Percentiles rank a stretch among this genome's conserved stretches.
phyloP scores from a whole-genome alignment of 1,140 invertebrate genomes.

The Philaenus spumarius region DNA sequence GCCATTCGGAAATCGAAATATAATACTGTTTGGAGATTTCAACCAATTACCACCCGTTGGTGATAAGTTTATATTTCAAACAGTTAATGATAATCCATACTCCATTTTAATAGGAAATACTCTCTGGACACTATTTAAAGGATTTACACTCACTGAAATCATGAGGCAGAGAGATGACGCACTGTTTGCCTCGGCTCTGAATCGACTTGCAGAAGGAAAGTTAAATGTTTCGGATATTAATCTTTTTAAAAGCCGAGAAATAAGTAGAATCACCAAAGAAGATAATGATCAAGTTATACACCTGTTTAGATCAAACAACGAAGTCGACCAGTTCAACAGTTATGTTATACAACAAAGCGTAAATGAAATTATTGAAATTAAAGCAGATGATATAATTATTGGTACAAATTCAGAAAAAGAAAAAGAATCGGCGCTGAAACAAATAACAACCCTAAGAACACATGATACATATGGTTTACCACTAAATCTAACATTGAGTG shows the following conservation, averaged over 20 bases:
- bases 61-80: conserved; percentile 14
- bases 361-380: background rate
- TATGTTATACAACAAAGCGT: background rate
- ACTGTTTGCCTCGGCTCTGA: conserved; percentile 16
- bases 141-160: conserved; percentile 19
- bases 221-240: background rate
- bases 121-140: conserved; percentile 15
- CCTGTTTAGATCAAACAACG: background rate
- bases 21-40: conserved; percentile 20
- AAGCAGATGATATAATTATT: background rate
- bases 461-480: background rate
- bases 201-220: conserved; percentile 16
- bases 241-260: background rate
- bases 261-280: background rate
- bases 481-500: too few relatives aligned
- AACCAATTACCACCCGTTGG: conserved; percentile 24
- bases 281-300: too few relatives aligned
- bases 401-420: background rate
- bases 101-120: background rate
- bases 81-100: background rate
- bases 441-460: background rate
- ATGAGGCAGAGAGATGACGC: conserved; percentile 23
- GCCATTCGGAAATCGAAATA: conserved; percentile 15
- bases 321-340: too few relatives aligned
- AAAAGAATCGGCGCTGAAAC: background rate